Evolutionary conservation across 2,888 invertebrate species (phyloP).

Genomic region (Leucoma salicis): DNA sequence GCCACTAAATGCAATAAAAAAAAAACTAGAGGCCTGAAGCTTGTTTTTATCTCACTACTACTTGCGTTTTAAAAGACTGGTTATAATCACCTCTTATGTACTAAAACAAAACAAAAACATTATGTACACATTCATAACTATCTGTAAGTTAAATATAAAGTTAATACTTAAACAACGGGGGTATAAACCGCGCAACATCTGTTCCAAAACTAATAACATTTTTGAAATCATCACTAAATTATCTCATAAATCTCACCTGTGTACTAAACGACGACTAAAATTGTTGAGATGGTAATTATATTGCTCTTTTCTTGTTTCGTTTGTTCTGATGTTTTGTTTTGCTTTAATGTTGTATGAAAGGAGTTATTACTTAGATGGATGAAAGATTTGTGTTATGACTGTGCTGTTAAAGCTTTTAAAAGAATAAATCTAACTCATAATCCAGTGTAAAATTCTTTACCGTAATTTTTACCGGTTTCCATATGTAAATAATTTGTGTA

Average conservation of each 20-base stretch:
- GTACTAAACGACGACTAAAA: constrained; percentile 20
- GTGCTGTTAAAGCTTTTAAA: neutral
- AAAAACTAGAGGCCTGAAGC: too few species aligned
- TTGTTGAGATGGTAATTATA: constrained; percentile 26
- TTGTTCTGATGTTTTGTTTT: constrained; percentile 3
- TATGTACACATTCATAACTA: neutral
- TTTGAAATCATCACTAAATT: constrained; percentile 45
- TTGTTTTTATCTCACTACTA: too few species aligned
- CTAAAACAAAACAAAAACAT: neutral
- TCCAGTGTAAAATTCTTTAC: too few species aligned
- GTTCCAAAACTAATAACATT: constrained; percentile 34
- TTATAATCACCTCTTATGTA: too few species aligned
- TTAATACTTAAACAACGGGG: constrained; percentile 5
- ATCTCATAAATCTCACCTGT: constrained; percentile 48
- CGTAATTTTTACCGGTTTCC: too few species aligned
- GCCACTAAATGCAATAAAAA: too few species aligned
- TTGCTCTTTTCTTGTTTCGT: constrained; percentile 12
- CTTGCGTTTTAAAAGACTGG: too few species aligned
- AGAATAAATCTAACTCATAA: neutral
- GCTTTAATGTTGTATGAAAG: neutral
- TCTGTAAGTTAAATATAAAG: neutral
- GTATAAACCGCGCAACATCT: constrained; percentile 27
- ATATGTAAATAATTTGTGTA: too few species aligned
- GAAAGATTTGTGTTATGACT: neutral
- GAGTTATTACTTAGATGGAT: neutral